These are phyloP conservation scores for Antechinus stuartii DNA, from an alignment of 2,113 vertebrate species.

Conservation along the genomic window DNA sequence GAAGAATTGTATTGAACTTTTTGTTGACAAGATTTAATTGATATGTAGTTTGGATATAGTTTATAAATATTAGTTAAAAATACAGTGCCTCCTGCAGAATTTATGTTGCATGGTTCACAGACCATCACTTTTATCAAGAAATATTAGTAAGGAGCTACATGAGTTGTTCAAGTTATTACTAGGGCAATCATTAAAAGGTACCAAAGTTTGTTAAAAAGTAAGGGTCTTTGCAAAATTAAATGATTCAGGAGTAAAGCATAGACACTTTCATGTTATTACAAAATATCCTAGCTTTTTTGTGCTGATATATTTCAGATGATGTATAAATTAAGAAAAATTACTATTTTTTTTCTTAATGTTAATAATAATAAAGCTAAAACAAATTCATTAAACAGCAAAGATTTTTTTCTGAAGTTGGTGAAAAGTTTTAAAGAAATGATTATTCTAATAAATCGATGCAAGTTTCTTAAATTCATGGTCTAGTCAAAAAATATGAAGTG, in stretches of 20 bases:
- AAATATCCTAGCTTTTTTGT: not conserved
- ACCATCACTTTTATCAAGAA: not conserved
- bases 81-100: not conserved
- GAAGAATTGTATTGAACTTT: not conserved
- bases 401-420: not conserved
- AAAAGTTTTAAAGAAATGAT: not conserved
- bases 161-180: not conserved
- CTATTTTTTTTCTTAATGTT: not conserved
- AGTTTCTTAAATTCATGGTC: not conserved
- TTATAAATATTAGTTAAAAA: not conserved
- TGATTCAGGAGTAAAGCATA: not conserved
- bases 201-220: not conserved
- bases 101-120: not conserved
- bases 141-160: not conserved
- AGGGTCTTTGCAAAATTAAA: not conserved
- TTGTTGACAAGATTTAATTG: not conserved
- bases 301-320: not conserved
- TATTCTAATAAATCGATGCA: not conserved
- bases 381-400: not conserved
- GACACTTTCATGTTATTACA: not conserved
- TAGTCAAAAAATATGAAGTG: not conserved
- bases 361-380: not conserved
- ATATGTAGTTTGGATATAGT: not conserved
- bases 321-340: not conserved
- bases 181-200: not conserved